Base-by-base conservation (phyloP, 2,888 invertebrate genomes). In the Drosophila fungiperda region DNA sequence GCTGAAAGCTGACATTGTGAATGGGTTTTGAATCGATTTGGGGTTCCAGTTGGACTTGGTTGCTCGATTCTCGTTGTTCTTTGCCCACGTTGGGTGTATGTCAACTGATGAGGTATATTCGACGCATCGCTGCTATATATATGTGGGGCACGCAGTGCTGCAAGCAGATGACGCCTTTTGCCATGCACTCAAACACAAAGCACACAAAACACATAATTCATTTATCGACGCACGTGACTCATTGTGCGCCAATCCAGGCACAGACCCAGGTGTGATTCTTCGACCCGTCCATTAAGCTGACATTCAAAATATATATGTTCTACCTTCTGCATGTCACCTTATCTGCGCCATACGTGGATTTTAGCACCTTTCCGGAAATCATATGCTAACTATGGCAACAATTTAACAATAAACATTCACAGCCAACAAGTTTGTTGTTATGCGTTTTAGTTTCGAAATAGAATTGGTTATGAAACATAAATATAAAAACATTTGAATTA, bases 181-280 rank as follows among this genome's bases (percentile, higher is more conserved):
- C 15, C 40, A 36, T 20, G 33, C 70, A 35, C 1, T 33, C 40
- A 12, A 35, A 40, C 50, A 68, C 23, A 33, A 38, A 49, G n/a
- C 9, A 36, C 33, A 35, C 32, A 59, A 33, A 35, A 36, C 33
- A 35, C 32, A 59, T 36, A 35, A 33, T 55, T 33, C 36, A 62
- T 80, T 62, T 75, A 76, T 80, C 78, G 36, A 7, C 58, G 76
- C 64, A 77, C 76, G 76, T 76, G 72, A 76, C 42, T 45, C 61
- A 80, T 40, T 68, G 45, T 55, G 45, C 38, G 42, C 65, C 36
- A 42, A 15, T 7, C 29, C n/a, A 33, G 54, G 54, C 9, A 35
- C 5, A 26, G 26, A 49, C 33, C 50, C 55, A 20, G 35, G 6
- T 36, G 40, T 36, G 32, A 52, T 59, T 70, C 33, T 45, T 20